Evolutionary conservation across 2,797 vertebrate genomes (phyloP), one percentile per base, ranked within the genome.

Genomic region (Pteronotus mesoamericanus): DNA sequence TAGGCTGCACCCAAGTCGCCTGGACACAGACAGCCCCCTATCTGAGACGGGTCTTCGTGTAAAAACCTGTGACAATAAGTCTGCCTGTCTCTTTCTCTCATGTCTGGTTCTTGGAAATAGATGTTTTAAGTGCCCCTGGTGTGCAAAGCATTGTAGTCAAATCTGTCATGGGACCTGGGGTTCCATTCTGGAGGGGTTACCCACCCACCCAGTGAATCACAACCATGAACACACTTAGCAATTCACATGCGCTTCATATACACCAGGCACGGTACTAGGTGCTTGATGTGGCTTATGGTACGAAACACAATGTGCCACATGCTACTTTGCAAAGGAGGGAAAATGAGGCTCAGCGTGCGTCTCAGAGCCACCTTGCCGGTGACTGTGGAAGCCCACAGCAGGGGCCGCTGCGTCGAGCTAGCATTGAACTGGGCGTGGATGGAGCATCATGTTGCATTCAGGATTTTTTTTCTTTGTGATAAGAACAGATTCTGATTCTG

Each of bases 181-280:
- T 87, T 51, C 29, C 2, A 2, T 64, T 44, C 46, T 46, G 21
- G n/a, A n/a, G 15, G 26, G 8, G 5, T 3, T 9, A 0, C 11
- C 16, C 24, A 75, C 48, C 37, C 37, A n/a, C 34, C 11, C 16
- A 0, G 3, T 4, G 46, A 75, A 12, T 61, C 53, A 22, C 1
- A 29, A n/a, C n/a, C 2, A 34, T 69, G 84, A 6, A 26, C 21
- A 61, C 48, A 61, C 9, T 9, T 18, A 53, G 46, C 68, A 16
- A 21, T 6, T 10, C 29, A 9, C 14, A 21, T 19, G 12, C 69
- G 53, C 64, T 85, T 69, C 39, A 1, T 39, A 0, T 21, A 18
- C 19, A 32, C 46, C 75, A 12, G 5, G 7, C 11, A n/a, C 1
- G 0, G 29, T 21, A 10, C 32, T 0, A 4, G 29, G 51, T 8